Percentiles rank a stretch among this genome's conserved stretches.
These are phyloP conservation scores for Forbesichthys papilliferus DNA, from an alignment of 2,113 vertebrate genomes.

Conservation along the genomic window DNA sequence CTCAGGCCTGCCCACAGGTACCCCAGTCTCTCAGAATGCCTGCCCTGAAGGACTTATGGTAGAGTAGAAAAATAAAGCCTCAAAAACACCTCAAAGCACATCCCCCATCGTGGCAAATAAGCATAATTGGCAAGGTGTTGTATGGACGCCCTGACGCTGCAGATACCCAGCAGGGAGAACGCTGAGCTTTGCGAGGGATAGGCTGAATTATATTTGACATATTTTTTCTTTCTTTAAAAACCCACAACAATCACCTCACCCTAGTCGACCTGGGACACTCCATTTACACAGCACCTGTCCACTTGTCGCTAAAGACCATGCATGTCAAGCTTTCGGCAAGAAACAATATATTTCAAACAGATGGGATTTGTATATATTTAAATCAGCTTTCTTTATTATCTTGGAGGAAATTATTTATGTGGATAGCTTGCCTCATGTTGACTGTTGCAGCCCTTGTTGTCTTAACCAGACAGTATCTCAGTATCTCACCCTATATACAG, in stretches of 20 bases:
- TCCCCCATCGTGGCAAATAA: conserved; percentile 33
- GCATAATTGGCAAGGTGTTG: conserved; percentile 33
- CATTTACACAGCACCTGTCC: conserved; percentile 63
- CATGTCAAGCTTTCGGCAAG: conserved; percentile 63
- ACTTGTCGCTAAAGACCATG: conserved; percentile 52
- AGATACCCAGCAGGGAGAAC: conserved; percentile 37
- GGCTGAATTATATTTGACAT: conserved; percentile 32
- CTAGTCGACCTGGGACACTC: conserved; percentile 52
- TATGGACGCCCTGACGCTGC: conserved; percentile 26
- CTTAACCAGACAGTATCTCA: too few species aligned
- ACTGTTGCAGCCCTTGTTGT: too few species aligned
- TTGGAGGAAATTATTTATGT: too few species aligned
- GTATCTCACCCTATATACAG: too few species aligned
- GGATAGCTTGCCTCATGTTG: too few species aligned
- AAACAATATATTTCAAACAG: conserved; percentile 58
- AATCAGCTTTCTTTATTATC: too few species aligned
- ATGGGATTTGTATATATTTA: too few species aligned
- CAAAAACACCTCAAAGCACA: conserved; percentile 27
- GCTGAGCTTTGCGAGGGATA: conserved; percentile 46
- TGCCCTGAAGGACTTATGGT: conserved; percentile 26
- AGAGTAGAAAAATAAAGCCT: conserved; percentile 27
- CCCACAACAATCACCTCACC: conserved; percentile 52
- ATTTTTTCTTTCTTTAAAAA: conserved; percentile 21
- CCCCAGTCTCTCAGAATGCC: conserved; percentile 35
- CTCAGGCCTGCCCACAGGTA: conserved; percentile 30